Conservation (phyloP, 2,113 vertebrate species). For the Paraplagusia blochii region DNA sequence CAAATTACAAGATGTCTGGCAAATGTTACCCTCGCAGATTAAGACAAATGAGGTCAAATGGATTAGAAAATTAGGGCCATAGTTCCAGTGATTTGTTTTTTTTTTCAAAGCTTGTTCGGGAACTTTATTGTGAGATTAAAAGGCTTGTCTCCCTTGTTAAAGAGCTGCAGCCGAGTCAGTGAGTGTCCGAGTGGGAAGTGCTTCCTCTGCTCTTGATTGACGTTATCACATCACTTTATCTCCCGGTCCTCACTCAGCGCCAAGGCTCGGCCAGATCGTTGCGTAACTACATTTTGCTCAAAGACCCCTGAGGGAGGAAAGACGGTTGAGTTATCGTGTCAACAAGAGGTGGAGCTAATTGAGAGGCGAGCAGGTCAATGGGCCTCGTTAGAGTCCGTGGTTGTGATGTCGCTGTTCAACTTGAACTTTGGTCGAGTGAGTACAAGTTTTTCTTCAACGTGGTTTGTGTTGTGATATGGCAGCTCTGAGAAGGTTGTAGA, state of each 20-base stretch:
- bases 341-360: conserved; percentile 13
- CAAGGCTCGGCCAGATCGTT: conserved; percentile 39
- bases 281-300: conserved; percentile 39
- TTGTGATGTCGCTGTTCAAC: conserved; percentile 19
- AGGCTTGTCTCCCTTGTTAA: conserved; percentile 20
- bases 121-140: conserved; percentile 24
- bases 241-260: conserved; percentile 31
- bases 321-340: conserved; percentile 15
- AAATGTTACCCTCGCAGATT: not conserved
- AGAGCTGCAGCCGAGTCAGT: conserved; percentile 30
- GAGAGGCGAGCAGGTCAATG: conserved; percentile 3
- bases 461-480: too few species aligned
- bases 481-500: too few species aligned
- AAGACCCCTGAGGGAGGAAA: conserved; percentile 22
- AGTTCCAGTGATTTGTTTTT: conserved; percentile 28
- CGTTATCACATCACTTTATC: conserved; percentile 54
- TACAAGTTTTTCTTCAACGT: not conserved
- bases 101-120: conserved; percentile 27
- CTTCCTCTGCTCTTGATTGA: conserved; percentile 49
- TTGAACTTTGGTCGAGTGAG: not conserved
- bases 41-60: not conserved
- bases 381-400: conserved; percentile 7
- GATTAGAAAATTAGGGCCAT: not conserved
- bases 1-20: conserved; percentile 1
- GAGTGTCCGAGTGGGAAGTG: conserved; percentile 35